Evolutionary conservation across 2,888 invertebrate genomes (phyloP).

Genomic region (Tineola bisselliella): DNA sequence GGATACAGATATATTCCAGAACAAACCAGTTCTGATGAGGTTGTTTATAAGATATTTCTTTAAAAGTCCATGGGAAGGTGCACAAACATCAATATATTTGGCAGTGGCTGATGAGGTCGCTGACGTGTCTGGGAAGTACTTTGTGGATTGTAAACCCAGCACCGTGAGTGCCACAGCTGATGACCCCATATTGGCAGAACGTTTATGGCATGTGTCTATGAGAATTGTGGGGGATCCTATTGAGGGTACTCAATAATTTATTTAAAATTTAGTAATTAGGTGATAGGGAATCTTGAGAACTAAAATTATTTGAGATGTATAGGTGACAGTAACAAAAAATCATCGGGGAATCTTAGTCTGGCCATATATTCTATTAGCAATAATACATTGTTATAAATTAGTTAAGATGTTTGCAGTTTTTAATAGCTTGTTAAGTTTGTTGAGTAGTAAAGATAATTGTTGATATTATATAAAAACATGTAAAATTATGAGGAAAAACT

Average conservation of each 20-base stretch:
- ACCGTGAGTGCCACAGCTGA: slow-evolving; percentile 60
- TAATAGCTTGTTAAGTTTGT: too few relatives aligned
- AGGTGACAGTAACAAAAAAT: too few relatives aligned
- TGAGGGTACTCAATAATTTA: slow-evolving; percentile 26
- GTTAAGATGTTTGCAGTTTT: too few relatives aligned
- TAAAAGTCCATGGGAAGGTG: slow-evolving; percentile 76
- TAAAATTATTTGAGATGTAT: too few relatives aligned
- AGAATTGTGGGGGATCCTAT: slow-evolving; percentile 61
- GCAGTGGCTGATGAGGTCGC: slow-evolving; percentile 76
- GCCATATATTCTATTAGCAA: too few relatives aligned
- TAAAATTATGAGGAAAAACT: too few relatives aligned
- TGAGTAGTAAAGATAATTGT: too few relatives aligned
- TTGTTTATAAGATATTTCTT: slow-evolving; percentile 70
- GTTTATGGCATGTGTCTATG: slow-evolving; percentile 82
- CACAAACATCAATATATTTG: slow-evolving; percentile 77
- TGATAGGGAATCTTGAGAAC: too few relatives aligned
- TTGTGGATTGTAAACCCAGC: slow-evolving; percentile 73
- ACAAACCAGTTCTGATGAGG: slow-evolving; percentile 69
- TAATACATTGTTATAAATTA: too few relatives aligned
- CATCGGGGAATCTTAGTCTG: too few relatives aligned
- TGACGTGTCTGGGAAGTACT: slow-evolving; percentile 78
- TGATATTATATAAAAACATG: too few relatives aligned
- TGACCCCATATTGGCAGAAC: slow-evolving; percentile 73
- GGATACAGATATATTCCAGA: slow-evolving; percentile 78
- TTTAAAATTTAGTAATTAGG: slow-evolving; percentile 18